Base-by-base conservation (phyloP, 1,140 invertebrate genomes). In the Sycophila sp. region DNA sequence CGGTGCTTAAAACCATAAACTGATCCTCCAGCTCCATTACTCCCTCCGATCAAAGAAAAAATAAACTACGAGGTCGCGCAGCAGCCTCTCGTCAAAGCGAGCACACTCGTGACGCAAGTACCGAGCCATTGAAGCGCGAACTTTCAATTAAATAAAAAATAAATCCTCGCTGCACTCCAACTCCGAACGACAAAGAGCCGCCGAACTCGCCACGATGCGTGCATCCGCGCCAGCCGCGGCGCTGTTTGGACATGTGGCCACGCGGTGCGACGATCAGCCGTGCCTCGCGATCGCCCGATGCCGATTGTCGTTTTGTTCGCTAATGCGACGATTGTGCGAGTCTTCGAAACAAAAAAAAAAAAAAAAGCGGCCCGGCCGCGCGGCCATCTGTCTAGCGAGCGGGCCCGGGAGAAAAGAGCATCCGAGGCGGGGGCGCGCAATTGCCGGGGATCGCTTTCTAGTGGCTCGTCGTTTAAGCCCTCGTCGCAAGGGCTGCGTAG, bases 311-410 rank as follows among this genome's bases (percentile, higher is more conserved):
- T 78, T 83, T 84, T 84, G 83, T 85, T 81, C 77, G 75, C 70
- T 83, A 85, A 85, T 83, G 83, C 83, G 81, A 77, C 83, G 84
- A 85, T 85, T 85, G 81, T 80, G 78, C n/a, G n/a, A 76, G 19
- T 77, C 80, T 84, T 82, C n/a, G 81, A 85, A 86, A 86, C 83
- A 85, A 86, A 85, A 85, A 84, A n/a, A n/a, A n/a, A n/a, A n/a
- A n/a, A n/a, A n/a, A n/a, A n/a, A n/a, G n/a, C n/a, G n/a, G n/a
- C 80, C 77, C 68, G 72, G 72, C 74, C 69, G 74, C 73, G 73
- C 68, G 71, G 78, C 84, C 83, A 85, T 85, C 84, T 86, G 84
- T 84, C 81, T 76, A 73, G 72, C 32, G 65, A 17, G 17, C 49
- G 53, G 32, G 53, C 34, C 28, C 24, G 69, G 40, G 45, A 71